Evolutionary conservation across 1,140 invertebrate genomes (phyloP), one percentile per base, ranked within the genome.

Genomic region (Drosophila guanche): DNA sequence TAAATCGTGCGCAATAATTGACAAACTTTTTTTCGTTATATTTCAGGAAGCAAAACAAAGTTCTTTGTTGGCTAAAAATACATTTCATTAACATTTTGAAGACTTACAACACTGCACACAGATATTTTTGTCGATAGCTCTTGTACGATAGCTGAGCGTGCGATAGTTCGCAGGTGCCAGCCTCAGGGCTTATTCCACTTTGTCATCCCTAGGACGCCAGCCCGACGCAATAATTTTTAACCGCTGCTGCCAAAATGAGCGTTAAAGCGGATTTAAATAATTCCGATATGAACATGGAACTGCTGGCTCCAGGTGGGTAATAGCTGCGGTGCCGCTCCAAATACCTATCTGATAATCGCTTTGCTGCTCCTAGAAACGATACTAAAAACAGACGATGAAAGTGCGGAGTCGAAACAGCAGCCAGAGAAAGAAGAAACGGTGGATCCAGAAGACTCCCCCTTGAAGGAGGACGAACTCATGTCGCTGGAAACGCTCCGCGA

Each of bases 401-500:
- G 16, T 25, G 47, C 25, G 23, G 1, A 2, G 33, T 52, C 14
- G 4, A 52, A 16, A 37, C 7, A 71, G 22, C 22, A 60, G 3
- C 10, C 12, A 4, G 29, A 62, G 5, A 25, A 7, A 16, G 41
- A 27, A 8, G 27, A 25, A 14, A 16, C 46, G 16, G 42, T 23
- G 4, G 37, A 25, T 1, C 8, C 27, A 61, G 10, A 5, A 2
- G 16, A 43, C 7, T 16, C 45, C 45, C 54, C 57, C 4, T 23
- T 16, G 12, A 42, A 58, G 16, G 77, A 77, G n/a, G 63, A 81
- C 12, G 81, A 81, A 5, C 92, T 97, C 43, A 93, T 96, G 65
- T 97, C 97, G 78, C 93, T 96, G 89, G 97, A 98, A 93, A 97
- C 96, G 88, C 92, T 99, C 66, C 97, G 97, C 85, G 94, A 96